Evolutionary conservation across 2,888 invertebrate species (phyloP), one percentile per base, ranked within the genome.

Genomic region (Plutella xylostella): DNA sequence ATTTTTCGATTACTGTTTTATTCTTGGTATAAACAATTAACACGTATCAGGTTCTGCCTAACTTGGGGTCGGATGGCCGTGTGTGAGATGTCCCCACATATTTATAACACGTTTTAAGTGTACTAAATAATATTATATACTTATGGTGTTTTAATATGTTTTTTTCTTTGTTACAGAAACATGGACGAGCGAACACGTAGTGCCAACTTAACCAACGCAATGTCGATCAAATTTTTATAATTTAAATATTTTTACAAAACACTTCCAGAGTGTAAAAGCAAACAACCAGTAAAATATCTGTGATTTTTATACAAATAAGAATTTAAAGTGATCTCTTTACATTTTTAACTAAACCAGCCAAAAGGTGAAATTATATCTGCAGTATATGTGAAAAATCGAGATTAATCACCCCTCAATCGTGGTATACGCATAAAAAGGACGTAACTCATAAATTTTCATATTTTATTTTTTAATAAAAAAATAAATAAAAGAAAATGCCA

Each of bases 131-230:
- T n/a, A n/a, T n/a, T n/a, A n/a, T n/a, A n/a, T n/a, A n/a, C 12
- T n/a, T 30, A n/a, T 3, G 12, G 30, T 49, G 22, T 48, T 20
- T 18, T 33, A n/a, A 51, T 9, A 31, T 7, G 7, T 17, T 35
- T 40, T 48, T 49, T 48, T 42, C 46, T 50, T 72, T 68, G 69
- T 77, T 75, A 41, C 75, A 76, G 76, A 64, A 65, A 65, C 61
- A 72, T 76, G 76, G 72, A 72, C 63, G 67, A 71, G 21, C n/a
- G 18, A 33, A 33, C 12, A 31, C 19, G 42, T 51, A n/a, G n/a
- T n/a, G n/a, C n/a, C n/a, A n/a, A n/a, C n/a, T n/a, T n/a, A n/a
- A n/a, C n/a, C n/a, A n/a, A n/a, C n/a, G n/a, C n/a, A n/a, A n/a
- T n/a, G n/a, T n/a, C n/a, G n/a, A n/a, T n/a, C n/a, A n/a, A n/a